Evolutionary conservation across 1,140 invertebrate species (phyloP), one percentile per base, ranked within the genome.

Genomic region (Rhynchophorus ferrugineus): DNA sequence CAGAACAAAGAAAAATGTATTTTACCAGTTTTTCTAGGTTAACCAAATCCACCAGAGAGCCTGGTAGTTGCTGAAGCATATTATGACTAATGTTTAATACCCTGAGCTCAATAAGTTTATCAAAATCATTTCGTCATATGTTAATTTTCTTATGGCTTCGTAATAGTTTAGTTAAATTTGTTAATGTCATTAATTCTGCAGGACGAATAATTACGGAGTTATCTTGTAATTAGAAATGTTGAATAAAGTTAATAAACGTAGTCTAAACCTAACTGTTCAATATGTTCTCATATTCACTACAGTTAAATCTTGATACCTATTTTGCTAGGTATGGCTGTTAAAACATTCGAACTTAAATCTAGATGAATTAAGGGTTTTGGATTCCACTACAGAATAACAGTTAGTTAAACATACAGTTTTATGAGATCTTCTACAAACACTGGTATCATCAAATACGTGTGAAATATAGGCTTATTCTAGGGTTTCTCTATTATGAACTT

Each of bases 381-480:
- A 66, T 89, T 87, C 91, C 91, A 94, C 91, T 90, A 95, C 38
- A 79, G n/a, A n/a, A n/a, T n/a, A n/a, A n/a, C n/a, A n/a, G n/a
- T n/a, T n/a, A n/a, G n/a, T n/a, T n/a, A n/a, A n/a, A n/a, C n/a
- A n/a, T n/a, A n/a, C n/a, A n/a, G n/a, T n/a, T n/a, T n/a, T n/a
- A n/a, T n/a, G n/a, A n/a, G n/a, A n/a, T n/a, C n/a, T n/a, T n/a
- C n/a, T n/a, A n/a, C n/a, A n/a, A n/a, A n/a, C n/a, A n/a, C n/a
- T n/a, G n/a, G n/a, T n/a, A n/a, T n/a, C n/a, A n/a, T n/a, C n/a
- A n/a, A n/a, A n/a, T n/a, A n/a, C n/a, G n/a, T n/a, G n/a, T n/a
- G n/a, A n/a, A n/a, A n/a, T n/a, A n/a, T n/a, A n/a, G n/a, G n/a
- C n/a, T n/a, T n/a, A n/a, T n/a, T n/a, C n/a, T n/a, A n/a, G n/a